Percentiles rank a stretch among this genome's conserved stretches.
Conservation (phyloP, 2,888 invertebrate genomes). For the Orthonychiurus folsomi region DNA sequence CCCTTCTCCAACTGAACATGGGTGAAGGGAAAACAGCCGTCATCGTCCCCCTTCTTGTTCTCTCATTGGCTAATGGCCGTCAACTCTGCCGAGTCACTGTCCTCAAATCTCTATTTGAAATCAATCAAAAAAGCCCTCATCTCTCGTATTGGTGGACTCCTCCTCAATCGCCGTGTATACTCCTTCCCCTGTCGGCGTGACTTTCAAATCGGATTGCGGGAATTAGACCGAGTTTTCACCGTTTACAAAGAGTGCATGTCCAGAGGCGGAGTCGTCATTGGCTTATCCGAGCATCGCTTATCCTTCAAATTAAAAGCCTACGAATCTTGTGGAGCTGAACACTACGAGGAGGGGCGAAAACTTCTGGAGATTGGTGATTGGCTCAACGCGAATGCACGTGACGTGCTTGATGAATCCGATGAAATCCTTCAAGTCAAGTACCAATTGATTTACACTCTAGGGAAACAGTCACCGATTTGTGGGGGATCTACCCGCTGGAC, state of each 20-base stretch:
- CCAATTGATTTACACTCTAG: constrained; percentile 34
- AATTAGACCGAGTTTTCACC: constrained; percentile 6
- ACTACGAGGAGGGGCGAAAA: constrained; percentile 9
- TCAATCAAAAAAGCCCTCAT: constrained; percentile 18
- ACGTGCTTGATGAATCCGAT: constrained; percentile 36
- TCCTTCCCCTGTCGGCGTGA: constrained; percentile 26
- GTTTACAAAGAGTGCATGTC: constrained; percentile 22
- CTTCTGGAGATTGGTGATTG: constrained; percentile 22
- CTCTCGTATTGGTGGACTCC: constrained; percentile 23
- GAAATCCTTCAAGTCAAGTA: constrained; percentile 35
- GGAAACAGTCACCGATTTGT: constrained; percentile 19
- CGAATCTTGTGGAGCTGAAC: constrained; percentile 11
- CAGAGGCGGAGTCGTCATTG: constrained; percentile 21
- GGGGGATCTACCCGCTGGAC: constrained; percentile 27
- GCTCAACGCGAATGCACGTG: constrained; percentile 21
- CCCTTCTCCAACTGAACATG: constrained; percentile 32
- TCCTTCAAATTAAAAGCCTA: constrained; percentile 19
- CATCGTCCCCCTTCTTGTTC: constrained; percentile 27
- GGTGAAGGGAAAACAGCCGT: constrained; percentile 35
- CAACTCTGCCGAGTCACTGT: constrained; percentile 28
- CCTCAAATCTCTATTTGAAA: constrained; percentile 25
- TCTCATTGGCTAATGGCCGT: constrained; percentile 15
- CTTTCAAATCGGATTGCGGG: constrained; percentile 2
- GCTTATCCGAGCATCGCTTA: constrained; percentile 24
- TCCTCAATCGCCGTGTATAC: constrained; percentile 22